Evolutionary conservation across 2,797 vertebrate species (phyloP), one percentile per base, ranked within the genome.

Genomic region (Caiman crocodilus): DNA sequence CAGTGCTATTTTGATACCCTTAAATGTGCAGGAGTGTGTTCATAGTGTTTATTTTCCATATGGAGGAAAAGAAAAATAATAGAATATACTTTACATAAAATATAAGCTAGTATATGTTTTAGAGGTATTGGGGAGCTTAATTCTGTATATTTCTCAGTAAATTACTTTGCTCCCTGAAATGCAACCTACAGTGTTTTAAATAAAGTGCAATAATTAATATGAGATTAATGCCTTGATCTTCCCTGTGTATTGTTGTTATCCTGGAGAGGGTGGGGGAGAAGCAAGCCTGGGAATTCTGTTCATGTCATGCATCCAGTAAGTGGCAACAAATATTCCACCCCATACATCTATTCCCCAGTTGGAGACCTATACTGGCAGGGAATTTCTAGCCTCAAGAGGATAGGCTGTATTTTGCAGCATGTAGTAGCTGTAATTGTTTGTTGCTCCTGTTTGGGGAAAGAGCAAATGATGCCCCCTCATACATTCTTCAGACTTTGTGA

Each of bases 51-150:
- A 94, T 91, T 94, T 94, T 61, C 60, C 79, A 80, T 93, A 86
- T 88, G 85, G 55, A 96, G 84, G 58, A 94, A 92, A 97, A 95
- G 79, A 95, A 95, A 94, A 96, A 92, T 30, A 85, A 63, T 15
- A 4, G 42, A 80, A 82, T 84, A 28, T n/a, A 35, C 26, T 26
- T 73, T 9, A 50, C 14, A 15, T 16, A 73, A 23, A 50, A 50
- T 42, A 16, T 60, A 69, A 87, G 85, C 76, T 65, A 17, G 69
- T 65, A 35, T 55, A 60, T 55, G 20, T 14, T 35, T 59, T 32
- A 76, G 83, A 84, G 90, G 82, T 71, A 13, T 6, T 21, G 3
- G 85, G 57, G 12, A 2, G 57, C 82, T 30, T 80, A 65, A 89
- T 88, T 87, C 9, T 18, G 5, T 75, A 50, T 76, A 26, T 85